Evolutionary conservation across 92 coral and sea anemone species (phyloP), one percentile per base, ranked within the genome.

Genomic region (Epizoanthus illoricatus): DNA sequence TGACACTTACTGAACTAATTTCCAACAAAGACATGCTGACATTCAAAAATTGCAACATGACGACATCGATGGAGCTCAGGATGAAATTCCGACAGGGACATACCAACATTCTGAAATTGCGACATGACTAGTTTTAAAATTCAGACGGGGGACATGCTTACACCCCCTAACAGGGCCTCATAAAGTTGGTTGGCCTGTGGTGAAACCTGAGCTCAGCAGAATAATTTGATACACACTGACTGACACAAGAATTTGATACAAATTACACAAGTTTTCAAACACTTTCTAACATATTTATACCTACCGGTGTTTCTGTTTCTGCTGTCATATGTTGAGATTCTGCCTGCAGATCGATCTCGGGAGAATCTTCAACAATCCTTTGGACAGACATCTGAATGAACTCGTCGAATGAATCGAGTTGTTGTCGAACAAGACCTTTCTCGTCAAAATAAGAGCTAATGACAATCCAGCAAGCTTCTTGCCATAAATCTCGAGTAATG

Each of bases 311-410:
- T 68, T 93, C 98, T 84, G 95, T 86, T 19, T 96, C 99, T 80
- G 99, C 91, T 17, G 98, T 96, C 99, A 96, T 96, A 79, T 96
- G 99, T 81, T 93, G 99, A 10, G 99, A 96, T 75, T 96, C 99
- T 23, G 99, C 99, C 60, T 96, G 99, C 10, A 96, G 90, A 24
- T 96, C 99, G 58, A 96, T 96, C 81, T 96, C 99, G 5, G 98
- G 99, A 21, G 98, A 93, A 85, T 96, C 99, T 74, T 96, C 99
- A 7, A 96, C 99, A 61, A 96, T 96, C 81, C 99, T 87, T 60
- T 96, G 99, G 8, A 96, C 99, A 57, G 99, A 96, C 99, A 96
- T 96, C 84, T 96, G 99, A 72, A 96, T 96, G 75, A 96, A 96
- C 88, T 96, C 99, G 74, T 96, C 99, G 81, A 96, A 96, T 28